These are phyloP conservation scores for Amphipoea oculea DNA, from an alignment of 2,888 invertebrate species.

Conservation along the genomic window DNA sequence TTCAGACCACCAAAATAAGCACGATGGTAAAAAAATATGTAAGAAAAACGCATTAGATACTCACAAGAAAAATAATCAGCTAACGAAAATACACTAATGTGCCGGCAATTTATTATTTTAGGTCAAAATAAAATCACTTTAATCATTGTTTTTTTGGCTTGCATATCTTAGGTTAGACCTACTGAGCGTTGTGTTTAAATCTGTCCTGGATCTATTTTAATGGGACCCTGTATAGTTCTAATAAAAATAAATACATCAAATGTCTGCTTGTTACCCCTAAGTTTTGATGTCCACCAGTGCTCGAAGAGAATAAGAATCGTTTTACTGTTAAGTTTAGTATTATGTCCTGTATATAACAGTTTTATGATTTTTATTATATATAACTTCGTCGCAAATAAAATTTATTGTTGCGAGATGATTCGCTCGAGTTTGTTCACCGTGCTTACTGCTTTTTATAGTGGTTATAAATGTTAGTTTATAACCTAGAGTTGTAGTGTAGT, in stretches of 20 bases:
- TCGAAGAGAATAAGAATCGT: constrained; percentile 37
- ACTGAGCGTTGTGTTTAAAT: no score
- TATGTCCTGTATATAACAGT: constrained; percentile 46
- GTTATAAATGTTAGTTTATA: constrained; percentile 51
- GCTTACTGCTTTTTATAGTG: constrained; percentile 48
- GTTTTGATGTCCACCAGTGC: constrained; percentile 13
- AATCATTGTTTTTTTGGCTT: no score
- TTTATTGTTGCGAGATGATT: constrained; percentile 50
- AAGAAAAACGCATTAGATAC: no score
- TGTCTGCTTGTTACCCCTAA: not conserved
- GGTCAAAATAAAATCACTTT: no score
- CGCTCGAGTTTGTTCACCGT: constrained; percentile 33
- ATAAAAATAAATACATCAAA: not conserved
- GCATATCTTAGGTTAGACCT: no score
- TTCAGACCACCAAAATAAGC: no score
- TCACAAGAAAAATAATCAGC: no score
- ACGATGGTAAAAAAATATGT: no score
- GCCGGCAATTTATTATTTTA: no score
- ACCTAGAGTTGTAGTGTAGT: constrained; percentile 22
- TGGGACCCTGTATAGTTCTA: not conserved
- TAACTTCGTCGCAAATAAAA: constrained; percentile 59
- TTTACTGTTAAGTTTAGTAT: constrained; percentile 43
- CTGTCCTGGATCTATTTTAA: no score
- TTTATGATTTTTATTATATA: constrained; percentile 62
- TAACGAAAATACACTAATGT: no score